Conservation (phyloP, 2,888 invertebrate species). For the Ophion costatus region DNA sequence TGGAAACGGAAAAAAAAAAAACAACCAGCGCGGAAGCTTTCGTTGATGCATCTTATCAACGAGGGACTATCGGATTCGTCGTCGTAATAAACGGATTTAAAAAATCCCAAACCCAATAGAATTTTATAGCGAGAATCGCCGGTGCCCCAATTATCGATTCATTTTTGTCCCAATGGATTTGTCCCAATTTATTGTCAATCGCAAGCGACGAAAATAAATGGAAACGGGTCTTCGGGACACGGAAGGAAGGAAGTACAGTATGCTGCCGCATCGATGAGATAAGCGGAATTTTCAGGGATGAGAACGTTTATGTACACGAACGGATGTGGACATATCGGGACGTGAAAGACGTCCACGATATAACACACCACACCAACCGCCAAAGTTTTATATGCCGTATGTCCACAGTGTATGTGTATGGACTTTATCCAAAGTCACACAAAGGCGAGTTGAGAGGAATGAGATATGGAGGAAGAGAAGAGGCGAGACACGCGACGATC, state of each 20-base stretch:
- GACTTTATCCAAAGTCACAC: constrained; percentile 70
- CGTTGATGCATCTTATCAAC: constrained; percentile 19
- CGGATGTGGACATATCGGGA: constrained; percentile 72
- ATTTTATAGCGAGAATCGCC: too few species aligned
- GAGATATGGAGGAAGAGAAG: constrained; percentile 25
- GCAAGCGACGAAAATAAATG: not conserved
- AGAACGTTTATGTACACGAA: constrained; percentile 45
- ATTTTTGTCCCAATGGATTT: not conserved
- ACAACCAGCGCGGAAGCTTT: not conserved
- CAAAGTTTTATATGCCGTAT: constrained; percentile 37
- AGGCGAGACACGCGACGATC: constrained; percentile 65
- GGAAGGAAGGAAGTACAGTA: constrained; percentile 1
- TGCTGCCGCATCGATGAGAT: not conserved
- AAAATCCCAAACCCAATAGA: too few species aligned
- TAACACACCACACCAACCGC: constrained; percentile 1
- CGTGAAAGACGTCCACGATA: constrained; percentile 52
- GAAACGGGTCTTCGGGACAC: not conserved
- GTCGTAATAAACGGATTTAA: not conserved
- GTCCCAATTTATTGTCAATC: not conserved
- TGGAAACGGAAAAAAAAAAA: not conserved
- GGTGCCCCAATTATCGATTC: too few species aligned
- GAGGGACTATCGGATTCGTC: constrained; percentile 22
- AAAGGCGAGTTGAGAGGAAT: constrained; percentile 56
- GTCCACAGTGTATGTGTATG: constrained; percentile 26
- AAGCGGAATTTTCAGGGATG: constrained; percentile 36